phyloP scores from a whole-genome alignment of 1,140 invertebrate species.

The Melitaea cinxia region DNA sequence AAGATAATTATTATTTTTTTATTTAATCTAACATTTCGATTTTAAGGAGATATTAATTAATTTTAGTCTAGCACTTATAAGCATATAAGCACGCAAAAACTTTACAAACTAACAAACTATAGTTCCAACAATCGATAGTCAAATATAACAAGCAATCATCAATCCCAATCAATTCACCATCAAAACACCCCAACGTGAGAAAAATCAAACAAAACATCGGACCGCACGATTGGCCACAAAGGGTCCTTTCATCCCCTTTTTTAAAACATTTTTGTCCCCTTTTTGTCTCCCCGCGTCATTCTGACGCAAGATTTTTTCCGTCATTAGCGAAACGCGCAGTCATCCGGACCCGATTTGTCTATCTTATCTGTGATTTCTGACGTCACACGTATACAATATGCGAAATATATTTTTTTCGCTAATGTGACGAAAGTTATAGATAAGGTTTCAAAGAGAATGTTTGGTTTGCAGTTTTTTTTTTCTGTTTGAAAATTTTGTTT shows the following conservation, averaged over 20 bases:
- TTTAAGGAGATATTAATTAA: no score
- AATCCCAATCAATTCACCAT: slow-evolving; percentile 75
- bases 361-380: slow-evolving; percentile 71
- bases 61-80: no score
- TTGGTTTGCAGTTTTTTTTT: slow-evolving; percentile 54
- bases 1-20: no score
- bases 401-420: slow-evolving; percentile 68
- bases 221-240: slow-evolving; percentile 60
- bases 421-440: slow-evolving; percentile 75
- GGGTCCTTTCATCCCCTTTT: slow-evolving; percentile 48
- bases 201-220: slow-evolving; percentile 68
- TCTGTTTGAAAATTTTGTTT: slow-evolving; percentile 20
- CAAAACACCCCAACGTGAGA: slow-evolving; percentile 64
- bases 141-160: slow-evolving; percentile 52
- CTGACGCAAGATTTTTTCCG: slow-evolving; percentile 69
- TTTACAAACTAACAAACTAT: no score
- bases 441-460: slow-evolving; percentile 68
- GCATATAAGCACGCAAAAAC: no score
- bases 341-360: slow-evolving; percentile 75
- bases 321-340: slow-evolving; percentile 72
- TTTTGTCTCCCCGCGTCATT: slow-evolving; percentile 47
- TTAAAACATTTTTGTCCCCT: slow-evolving; percentile 59
- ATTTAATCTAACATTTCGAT: no score
- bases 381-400: slow-evolving; percentile 72
- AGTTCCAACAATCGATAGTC: slow-evolving; percentile 8